Base-by-base conservation (phyloP, 2,888 invertebrate genomes). In the Sinelater perroti region DNA sequence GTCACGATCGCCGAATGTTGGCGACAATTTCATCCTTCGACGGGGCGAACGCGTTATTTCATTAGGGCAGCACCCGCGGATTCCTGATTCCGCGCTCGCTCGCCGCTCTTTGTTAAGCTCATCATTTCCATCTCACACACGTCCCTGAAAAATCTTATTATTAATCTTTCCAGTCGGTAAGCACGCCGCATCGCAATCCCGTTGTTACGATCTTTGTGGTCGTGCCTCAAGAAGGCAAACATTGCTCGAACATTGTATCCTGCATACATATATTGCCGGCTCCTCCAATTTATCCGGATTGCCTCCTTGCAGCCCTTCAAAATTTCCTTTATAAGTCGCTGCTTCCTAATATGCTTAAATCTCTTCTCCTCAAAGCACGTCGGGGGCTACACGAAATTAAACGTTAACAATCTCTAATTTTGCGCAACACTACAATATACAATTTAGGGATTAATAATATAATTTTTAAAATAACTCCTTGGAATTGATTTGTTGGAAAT, bases 91-190 rank as follows among this genome's bases (percentile, higher is more conserved):
- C 64, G 64, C 54, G 60, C 64, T 65, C 53, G 62, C 64, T 61
- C 51, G 63, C 60, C 52, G 47, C 57, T 69, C 72, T 72, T 71
- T 72, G 69, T 70, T 71, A 69, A 67, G 60, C 66, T 65, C 68
- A 70, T 72, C 72, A 73, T 75, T 76, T 68, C 72, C 70, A 73
- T 74, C 73, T 72, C 71, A 74, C 75, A 75, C 75, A 75, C 74
- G 74, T 75, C 68, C 61, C 70, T 65, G 62, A 66, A 70, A 75
- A 75, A 75, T 75, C 75, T 72, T 72, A 75, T 75, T 75, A 76
- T 74, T 75, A 76, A 76, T 76, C 73, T 75, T 76, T 75, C 72
- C 75, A 73, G 71, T 72, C 71, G 67, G 71, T 72, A 71, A 70
- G 72, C 74, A 73, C 72, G 70, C 70, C 59, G 59, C 59, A 61